These are phyloP conservation scores for Percopsis transmontana DNA, from an alignment of 2,113 vertebrate species.

Conservation along the genomic window DNA sequence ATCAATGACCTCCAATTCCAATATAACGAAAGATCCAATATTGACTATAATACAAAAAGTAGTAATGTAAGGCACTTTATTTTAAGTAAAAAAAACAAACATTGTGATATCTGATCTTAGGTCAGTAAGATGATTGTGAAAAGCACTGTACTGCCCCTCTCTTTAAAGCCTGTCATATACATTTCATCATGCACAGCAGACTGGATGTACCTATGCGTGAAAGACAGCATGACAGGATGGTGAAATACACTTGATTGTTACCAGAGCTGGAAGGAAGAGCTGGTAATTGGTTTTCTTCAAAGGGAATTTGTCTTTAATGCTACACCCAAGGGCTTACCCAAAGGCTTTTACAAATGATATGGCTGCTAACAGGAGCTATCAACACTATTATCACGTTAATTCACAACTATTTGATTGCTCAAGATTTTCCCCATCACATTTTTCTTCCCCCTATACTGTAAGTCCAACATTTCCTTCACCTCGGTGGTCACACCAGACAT, in stretches of 20 bases:
- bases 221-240: conserved; percentile 7
- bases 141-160: not conserved
- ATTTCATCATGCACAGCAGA: not conserved
- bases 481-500: conserved; percentile 25
- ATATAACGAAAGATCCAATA: too few species aligned
- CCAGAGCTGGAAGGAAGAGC: conserved; percentile 4
- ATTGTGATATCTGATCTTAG: not conserved
- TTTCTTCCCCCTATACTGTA: conserved; percentile 16
- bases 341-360: conserved; percentile 9
- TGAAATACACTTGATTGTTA: conserved; percentile 7
- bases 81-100: not conserved
- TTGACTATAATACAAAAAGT: too few species aligned
- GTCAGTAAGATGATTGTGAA: not conserved
- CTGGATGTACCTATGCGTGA: conserved; percentile 36
- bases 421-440: not conserved
- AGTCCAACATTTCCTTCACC: conserved; percentile 20
- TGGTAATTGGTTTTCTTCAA: conserved; percentile 37
- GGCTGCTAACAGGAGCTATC: conserved; percentile 20
- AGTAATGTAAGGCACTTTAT: too few species aligned
- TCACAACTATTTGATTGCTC: conserved; percentile 2
- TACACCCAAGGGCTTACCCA: conserved; percentile 22
- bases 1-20: conserved; percentile 36
- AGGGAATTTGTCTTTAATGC: conserved; percentile 34
- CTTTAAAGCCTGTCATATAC: not conserved
- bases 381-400: not conserved